Percentiles rank a stretch among this genome's conserved stretches.
Evolutionary conservation across 1,140 invertebrate species (phyloP).

Genomic region (Drosophila azteca): DNA sequence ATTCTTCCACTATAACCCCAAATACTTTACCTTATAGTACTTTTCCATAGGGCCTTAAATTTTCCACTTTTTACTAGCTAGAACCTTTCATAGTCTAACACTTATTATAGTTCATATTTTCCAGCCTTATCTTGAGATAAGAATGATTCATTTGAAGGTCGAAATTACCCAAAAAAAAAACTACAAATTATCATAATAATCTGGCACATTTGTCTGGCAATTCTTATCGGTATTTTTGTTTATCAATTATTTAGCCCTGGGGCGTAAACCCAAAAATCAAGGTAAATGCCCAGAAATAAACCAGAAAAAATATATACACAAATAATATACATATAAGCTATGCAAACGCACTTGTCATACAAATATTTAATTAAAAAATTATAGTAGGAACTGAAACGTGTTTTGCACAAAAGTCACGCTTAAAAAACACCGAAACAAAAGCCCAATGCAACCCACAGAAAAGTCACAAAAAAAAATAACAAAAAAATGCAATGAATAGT

Average conservation of each 20-base stretch:
- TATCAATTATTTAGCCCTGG: constrained; percentile 37
- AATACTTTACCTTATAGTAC: too few species aligned
- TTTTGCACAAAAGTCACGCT: constrained; percentile 33
- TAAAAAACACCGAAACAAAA: constrained; percentile 18
- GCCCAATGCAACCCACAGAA: constrained; percentile 23
- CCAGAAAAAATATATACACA: background rate
- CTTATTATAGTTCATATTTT: too few species aligned
- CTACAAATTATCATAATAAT: constrained; percentile 11
- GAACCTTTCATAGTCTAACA: too few species aligned
- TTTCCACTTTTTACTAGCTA: background rate
- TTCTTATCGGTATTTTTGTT: constrained; percentile 23
- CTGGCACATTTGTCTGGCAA: background rate
- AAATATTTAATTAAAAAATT: constrained; percentile 51
- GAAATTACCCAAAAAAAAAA: constrained; percentile 16
- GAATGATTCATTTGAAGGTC: constrained; percentile 26
- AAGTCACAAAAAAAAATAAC: constrained; percentile 37
- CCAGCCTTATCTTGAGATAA: constrained; percentile 10
- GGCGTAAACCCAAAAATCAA: constrained; percentile 22
- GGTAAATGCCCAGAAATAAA: constrained; percentile 5
- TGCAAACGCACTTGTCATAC: constrained; percentile 51
- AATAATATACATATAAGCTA: constrained; percentile 12
- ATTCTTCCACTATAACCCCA: too few species aligned
- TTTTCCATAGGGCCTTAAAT: too few species aligned
- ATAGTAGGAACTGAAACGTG: background rate
- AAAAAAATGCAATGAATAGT: constrained; percentile 24